A percentile compares a stretch with the other conserved stretches of the same genome.
Evolutionary conservation across 2,113 vertebrate genomes (phyloP).

Genomic region (Poecilia latipinna): DNA sequence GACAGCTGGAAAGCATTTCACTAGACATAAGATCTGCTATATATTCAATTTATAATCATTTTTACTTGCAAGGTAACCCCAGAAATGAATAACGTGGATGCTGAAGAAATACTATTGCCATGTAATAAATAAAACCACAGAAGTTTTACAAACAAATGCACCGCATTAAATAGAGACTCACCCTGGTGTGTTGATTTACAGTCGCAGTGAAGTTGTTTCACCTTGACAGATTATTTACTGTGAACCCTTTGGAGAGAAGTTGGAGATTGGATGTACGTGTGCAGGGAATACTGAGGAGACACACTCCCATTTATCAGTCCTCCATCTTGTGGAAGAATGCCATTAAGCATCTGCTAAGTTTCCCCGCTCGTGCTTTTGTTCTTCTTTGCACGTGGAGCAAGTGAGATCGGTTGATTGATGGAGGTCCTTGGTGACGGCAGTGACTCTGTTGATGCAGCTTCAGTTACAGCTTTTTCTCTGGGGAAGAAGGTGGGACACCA

Average conservation of each 20-base stretch:
- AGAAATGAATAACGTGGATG: neutral
- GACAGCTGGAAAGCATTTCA: too few relatives aligned
- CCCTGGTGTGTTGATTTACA: neutral
- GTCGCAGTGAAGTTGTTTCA: neutral
- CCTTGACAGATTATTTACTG: neutral
- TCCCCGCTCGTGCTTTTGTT: neutral
- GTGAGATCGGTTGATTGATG: neutral
- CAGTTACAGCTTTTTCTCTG: neutral
- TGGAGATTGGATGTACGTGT: neutral
- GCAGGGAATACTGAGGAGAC: neutral
- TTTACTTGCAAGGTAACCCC: too few relatives aligned
- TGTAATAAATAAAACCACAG: neutral
- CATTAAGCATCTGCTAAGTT: neutral
- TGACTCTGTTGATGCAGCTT: neutral
- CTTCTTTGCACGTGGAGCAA: neutral
- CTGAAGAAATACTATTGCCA: neutral
- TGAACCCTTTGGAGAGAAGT: neutral
- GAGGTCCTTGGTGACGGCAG: neutral
- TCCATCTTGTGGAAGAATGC: neutral
- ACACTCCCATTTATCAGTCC: neutral
- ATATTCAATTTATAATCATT: too few relatives aligned
- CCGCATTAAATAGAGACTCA: neutral
- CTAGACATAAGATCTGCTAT: too few relatives aligned
- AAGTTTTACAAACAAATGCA: too few relatives aligned
- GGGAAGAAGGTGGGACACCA: neutral